Evolutionary conservation across 92 coral and sea anemone genomes (phyloP).

Genomic region (Phymanthus crucifer): DNA sequence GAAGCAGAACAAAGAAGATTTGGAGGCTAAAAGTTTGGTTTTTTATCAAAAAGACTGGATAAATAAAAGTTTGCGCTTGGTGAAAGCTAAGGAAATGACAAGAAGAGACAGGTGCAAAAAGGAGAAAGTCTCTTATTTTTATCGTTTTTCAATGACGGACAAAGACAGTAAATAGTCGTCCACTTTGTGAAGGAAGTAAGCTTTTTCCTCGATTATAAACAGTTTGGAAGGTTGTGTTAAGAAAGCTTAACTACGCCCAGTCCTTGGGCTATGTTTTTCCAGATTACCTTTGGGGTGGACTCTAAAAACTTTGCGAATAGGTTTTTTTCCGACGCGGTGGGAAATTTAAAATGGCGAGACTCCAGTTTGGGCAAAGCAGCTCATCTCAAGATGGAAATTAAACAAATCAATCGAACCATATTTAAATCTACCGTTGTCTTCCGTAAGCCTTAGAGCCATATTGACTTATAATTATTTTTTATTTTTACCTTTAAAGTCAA

Average conservation of each 20-base stretch:
- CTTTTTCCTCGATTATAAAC: slow-evolving; percentile 15
- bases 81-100: slow-evolving; percentile 1
- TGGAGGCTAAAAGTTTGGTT: background rate
- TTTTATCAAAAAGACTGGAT: background rate
- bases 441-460: slow-evolving; percentile 15
- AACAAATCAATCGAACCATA: slow-evolving; percentile 44
- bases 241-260: slow-evolving; percentile 7
- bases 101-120: slow-evolving; percentile 9
- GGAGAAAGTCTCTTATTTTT: slow-evolving; percentile 6
- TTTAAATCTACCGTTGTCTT: slow-evolving; percentile 27
- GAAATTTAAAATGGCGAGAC: slow-evolving; percentile 52
- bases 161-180: slow-evolving; percentile 23
- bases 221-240: slow-evolving; percentile 4
- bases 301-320: background rate
- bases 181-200: slow-evolving; percentile 18
- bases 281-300: slow-evolving; percentile 19
- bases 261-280: slow-evolving; percentile 12
- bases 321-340: slow-evolving; percentile 23
- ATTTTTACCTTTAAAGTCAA: slow-evolving; percentile 97
- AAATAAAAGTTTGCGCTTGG: background rate
- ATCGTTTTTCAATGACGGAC: slow-evolving; percentile 17
- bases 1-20: background rate
- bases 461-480: slow-evolving; percentile 34
- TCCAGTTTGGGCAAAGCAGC: background rate
- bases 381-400: slow-evolving; percentile 18